phyloP scores from a whole-genome alignment of 2,888 invertebrate species.

The Scrobipalpa costella region DNA sequence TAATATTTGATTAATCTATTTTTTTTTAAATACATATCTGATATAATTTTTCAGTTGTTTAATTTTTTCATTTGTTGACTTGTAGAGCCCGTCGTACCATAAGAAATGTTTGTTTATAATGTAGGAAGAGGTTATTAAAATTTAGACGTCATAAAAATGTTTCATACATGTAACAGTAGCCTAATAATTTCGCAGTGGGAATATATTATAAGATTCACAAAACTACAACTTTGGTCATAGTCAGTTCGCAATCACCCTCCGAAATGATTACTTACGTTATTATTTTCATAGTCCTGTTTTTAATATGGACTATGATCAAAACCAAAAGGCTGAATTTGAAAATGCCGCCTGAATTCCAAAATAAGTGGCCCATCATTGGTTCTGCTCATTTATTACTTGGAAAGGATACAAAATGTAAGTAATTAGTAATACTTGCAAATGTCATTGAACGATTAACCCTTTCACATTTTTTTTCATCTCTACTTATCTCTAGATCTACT shows the following conservation, averaged over 20 bases:
- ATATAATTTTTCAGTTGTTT: too few species aligned
- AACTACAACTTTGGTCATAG: not conserved
- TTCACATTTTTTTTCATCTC: too few species aligned
- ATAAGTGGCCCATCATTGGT: not conserved
- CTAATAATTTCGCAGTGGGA: not conserved
- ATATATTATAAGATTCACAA: not conserved
- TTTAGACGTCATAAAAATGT: too few species aligned
- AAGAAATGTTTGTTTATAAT: too few species aligned
- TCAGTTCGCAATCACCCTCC: not conserved
- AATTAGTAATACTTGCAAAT: not conserved
- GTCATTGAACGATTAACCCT: too few species aligned
- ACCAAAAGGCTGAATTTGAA: not conserved
- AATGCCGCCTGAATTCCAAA: constrained; percentile 1
- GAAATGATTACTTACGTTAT: not conserved
- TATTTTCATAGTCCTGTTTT: constrained; percentile 3
- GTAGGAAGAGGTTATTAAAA: too few species aligned
- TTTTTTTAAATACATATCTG: too few species aligned
- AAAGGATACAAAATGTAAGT: not conserved
- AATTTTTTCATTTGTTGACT: too few species aligned
- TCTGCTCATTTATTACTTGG: not conserved
- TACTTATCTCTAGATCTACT: too few species aligned
- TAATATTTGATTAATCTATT: too few species aligned
- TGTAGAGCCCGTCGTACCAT: too few species aligned
- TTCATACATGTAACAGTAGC: too few species aligned
- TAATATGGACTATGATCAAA: not conserved